Evolutionary conservation across 2,888 invertebrate species (phyloP).

Genomic region (Flabesymbios commensalis): DNA sequence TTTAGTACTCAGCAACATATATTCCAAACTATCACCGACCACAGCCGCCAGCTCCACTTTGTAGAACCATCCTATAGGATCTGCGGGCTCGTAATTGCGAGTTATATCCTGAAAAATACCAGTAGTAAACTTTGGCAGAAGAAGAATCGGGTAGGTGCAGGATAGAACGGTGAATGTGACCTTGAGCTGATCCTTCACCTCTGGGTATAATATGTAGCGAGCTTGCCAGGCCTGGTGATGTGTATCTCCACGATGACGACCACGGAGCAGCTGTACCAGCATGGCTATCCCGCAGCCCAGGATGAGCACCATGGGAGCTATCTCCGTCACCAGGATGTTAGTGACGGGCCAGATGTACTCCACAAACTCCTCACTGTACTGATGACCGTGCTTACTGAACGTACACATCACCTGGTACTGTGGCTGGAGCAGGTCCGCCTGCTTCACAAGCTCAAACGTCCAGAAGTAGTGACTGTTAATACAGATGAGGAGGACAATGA

Average conservation of each 20-base stretch:
- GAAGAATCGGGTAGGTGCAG: conserved; percentile 17
- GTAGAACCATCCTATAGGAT: too few relatives aligned
- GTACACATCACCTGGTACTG: conserved; percentile 12
- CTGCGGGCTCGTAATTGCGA: too few relatives aligned
- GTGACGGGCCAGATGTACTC: conserved; percentile 50
- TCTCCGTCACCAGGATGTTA: conserved; percentile 40
- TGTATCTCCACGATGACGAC: conserved; percentile 14
- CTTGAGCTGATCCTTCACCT: conserved; percentile 24
- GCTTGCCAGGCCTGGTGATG: conserved; percentile 16
- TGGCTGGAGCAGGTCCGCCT: background rate
- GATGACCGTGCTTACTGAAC: conserved; percentile 26
- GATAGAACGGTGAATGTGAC: conserved; percentile 23
- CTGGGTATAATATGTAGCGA: conserved; percentile 20
- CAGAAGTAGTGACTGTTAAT: conserved; percentile 59
- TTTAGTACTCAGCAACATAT: conserved; percentile 42
- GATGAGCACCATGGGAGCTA: conserved; percentile 41
- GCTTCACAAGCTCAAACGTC: conserved; percentile 48
- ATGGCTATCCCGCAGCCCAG: conserved; percentile 28
- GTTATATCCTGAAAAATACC: too few relatives aligned
- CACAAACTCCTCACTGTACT: conserved; percentile 36
- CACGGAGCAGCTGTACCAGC: conserved; percentile 10
- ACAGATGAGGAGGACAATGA: conserved; percentile 52
- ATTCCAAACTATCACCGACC: conserved; percentile 33
- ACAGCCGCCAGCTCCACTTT: conserved; percentile 28
- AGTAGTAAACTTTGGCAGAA: conserved; percentile 25